Evolutionary conservation across 2,797 vertebrate species (phyloP).

Genomic region (Cirrhinus molitorella): DNA sequence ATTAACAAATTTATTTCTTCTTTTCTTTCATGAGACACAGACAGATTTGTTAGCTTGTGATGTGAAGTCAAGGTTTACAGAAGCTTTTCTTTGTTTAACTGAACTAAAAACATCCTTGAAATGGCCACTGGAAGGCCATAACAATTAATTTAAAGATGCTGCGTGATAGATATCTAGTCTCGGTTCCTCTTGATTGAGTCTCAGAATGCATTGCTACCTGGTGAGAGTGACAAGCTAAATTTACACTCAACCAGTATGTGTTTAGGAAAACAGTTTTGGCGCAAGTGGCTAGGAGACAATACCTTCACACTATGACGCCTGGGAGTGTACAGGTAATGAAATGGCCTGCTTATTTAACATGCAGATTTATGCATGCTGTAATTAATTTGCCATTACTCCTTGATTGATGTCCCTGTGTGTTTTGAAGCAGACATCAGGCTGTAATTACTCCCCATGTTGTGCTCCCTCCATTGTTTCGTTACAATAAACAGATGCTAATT

Average conservation of each 20-base stretch:
- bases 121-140: not conserved
- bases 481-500: conserved; percentile 78
- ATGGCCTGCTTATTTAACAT: conserved; percentile 67
- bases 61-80: no score
- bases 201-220: not conserved
- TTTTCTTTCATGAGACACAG: not conserved
- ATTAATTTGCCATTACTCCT: conserved; percentile 79
- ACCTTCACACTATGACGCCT: conserved; percentile 52
- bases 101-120: not conserved
- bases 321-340: conserved; percentile 56
- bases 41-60: not conserved
- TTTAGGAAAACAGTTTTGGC: not conserved
- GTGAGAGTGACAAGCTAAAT: conserved; percentile 6
- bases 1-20: not conserved
- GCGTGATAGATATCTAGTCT: not conserved
- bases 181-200: not conserved
- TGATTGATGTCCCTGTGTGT: conserved; percentile 73
- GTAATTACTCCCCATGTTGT: conserved; percentile 76
- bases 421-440: conserved; percentile 69
- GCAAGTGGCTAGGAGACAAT: conserved; percentile 59
- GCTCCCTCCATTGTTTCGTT: conserved; percentile 72
- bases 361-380: conserved; percentile 72
- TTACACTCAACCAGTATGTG: not conserved
- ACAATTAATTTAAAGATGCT: not conserved
- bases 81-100: conserved; percentile 1